phyloP scores from a whole-genome alignment of 2,797 vertebrate genomes.

The Catamblyrhynchus diadema region DNA sequence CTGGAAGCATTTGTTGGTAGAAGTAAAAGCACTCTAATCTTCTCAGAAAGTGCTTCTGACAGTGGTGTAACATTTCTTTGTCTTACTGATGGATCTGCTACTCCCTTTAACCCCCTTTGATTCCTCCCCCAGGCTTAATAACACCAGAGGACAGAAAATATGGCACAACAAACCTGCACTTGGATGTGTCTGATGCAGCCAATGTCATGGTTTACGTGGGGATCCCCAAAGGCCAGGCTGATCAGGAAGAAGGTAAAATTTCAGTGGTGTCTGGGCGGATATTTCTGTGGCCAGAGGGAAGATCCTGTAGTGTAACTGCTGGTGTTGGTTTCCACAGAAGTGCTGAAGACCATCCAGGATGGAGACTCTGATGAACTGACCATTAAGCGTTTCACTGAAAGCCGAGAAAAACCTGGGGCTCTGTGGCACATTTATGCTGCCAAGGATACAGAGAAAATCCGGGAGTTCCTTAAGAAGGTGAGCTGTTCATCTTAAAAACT shows the following conservation, averaged over 20 bases:
- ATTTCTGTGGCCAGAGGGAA: not conserved
- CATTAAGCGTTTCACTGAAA: slow-evolving; percentile 78
- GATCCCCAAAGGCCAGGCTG: slow-evolving; percentile 76
- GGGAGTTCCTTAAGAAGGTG: slow-evolving; percentile 81
- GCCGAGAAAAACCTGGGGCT: slow-evolving; percentile 78
- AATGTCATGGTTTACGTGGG: slow-evolving; percentile 84
- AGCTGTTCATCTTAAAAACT: not conserved
- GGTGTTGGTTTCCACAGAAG: slow-evolving; percentile 54
- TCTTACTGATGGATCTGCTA: not conserved
- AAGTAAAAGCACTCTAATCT: not conserved
- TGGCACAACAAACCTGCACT: slow-evolving; percentile 79
- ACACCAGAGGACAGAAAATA: slow-evolving; percentile 81
- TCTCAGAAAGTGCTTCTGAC: not conserved
- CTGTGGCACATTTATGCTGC: slow-evolving; percentile 83
- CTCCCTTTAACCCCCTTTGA: not conserved
- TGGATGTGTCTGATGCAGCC: slow-evolving; percentile 82
- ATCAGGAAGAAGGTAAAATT: slow-evolving; percentile 76
- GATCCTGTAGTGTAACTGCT: not conserved
- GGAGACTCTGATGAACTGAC: slow-evolving; percentile 80
- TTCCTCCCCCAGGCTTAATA: slow-evolving; percentile 69
- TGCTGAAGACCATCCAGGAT: slow-evolving; percentile 79
- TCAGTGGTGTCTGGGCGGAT: not conserved
- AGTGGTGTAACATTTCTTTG: not conserved
- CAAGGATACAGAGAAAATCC: slow-evolving; percentile 80
- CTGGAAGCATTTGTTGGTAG: not conserved